Evolutionary conservation across 2,888 invertebrate species (phyloP), one percentile per base, ranked within the genome.

Genomic region (Thera britannica): DNA sequence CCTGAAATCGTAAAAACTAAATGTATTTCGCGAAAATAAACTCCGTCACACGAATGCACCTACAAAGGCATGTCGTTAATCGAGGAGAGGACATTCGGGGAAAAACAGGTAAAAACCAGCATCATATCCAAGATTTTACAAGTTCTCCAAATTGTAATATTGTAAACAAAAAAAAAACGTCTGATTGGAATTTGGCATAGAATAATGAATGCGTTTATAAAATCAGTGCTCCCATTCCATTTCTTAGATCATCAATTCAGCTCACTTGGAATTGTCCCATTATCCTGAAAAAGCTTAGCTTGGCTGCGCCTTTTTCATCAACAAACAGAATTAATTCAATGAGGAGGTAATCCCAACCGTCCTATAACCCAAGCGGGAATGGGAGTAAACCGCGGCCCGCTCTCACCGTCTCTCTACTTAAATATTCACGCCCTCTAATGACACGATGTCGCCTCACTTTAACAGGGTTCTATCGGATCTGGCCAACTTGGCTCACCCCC

Each of bases 381-480:
- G 83, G 79, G 83, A 84, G 83, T 77, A 82, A 81, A 82, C 84
- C 83, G 85, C 83, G 85, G 82, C 77, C 80, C 82, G 84, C 81
- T 82, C 85, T 84, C 86, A 86, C 85, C 88, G 80, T 83, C 82
- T 86, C 82, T 86, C 86, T 83, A 83, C 85, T 92, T 87, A 91
- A 91, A 90, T 90, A 92, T 92, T 92, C 89, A 91, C 86, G 86
- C 87, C 89, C 88, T 87, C 88, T 91, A 91, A 91, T 91, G 90
- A 90, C 90, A 89, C 87, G 86, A 82, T 82, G 84, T 80, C 81
- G 85, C 82, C 79, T 83, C 83, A 81, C 83, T 86, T 79, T 82
- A 83, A 88, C 87, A 87, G 83, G 81, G 85, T 84, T 82, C 85
- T 83, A 85, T 76, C 63, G 66, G 70, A 64, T 66, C 79, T 82